A percentile compares a stretch with the other conserved stretches of the same genome.
Evolutionary conservation across 2,113 vertebrate species (phyloP).

Genomic region (Xiphophorus couchianus): DNA sequence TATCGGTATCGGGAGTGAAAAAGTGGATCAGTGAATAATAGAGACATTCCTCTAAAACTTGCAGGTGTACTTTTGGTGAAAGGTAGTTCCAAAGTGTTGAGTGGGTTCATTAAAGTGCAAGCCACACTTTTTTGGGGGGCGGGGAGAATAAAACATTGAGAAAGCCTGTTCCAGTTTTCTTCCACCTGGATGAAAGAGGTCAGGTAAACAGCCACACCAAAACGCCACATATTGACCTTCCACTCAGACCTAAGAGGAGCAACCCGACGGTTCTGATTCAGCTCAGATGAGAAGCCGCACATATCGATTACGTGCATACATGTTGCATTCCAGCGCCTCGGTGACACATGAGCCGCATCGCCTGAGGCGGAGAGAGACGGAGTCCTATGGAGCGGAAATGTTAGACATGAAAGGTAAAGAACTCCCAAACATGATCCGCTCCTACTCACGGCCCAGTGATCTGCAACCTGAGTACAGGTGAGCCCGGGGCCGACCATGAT

Average conservation of each 20-base stretch:
- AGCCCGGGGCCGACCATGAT: conserved; percentile 25
- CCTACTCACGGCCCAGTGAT: conserved; percentile 1
- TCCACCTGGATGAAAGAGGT: too few relatives aligned
- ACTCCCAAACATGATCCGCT: conserved; percentile 49
- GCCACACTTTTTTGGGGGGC: not conserved
- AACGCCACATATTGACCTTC: not conserved
- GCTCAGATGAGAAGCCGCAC: not conserved
- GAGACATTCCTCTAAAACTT: not conserved
- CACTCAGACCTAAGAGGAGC: not conserved
- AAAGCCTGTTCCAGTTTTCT: too few relatives aligned
- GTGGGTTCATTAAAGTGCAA: not conserved
- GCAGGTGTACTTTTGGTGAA: not conserved
- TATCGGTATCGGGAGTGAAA: too few relatives aligned
- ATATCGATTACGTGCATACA: not conserved
- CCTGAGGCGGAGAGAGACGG: conserved; percentile 16
- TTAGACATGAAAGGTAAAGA: conserved; percentile 36
- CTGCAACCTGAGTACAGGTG: conserved; percentile 65
- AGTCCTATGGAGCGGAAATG: conserved; percentile 11
- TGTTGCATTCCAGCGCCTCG: not conserved
- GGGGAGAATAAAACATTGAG: too few relatives aligned
- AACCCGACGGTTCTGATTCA: not conserved
- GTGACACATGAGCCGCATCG: conserved; percentile 2
- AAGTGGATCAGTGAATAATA: too few relatives aligned
- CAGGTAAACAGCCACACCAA: not conserved
- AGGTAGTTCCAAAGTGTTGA: not conserved